Percentiles rank a stretch among this genome's conserved stretches.
These are phyloP conservation scores for Thymelicus lineola DNA, from an alignment of 2,888 invertebrate species.

Conservation along the genomic window DNA sequence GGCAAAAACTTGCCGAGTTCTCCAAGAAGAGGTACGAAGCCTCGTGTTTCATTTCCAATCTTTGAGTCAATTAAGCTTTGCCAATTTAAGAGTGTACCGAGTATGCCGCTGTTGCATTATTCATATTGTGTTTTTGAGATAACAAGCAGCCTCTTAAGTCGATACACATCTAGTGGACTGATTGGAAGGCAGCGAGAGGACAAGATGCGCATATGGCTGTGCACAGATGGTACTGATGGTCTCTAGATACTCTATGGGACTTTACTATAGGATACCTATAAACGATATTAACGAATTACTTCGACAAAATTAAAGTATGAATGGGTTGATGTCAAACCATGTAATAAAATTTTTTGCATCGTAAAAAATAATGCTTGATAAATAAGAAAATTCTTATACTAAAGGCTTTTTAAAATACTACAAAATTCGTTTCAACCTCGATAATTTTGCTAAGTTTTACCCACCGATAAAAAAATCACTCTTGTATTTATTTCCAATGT, in stretches of 20 bases:
- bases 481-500: too few species aligned
- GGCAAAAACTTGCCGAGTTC: conserved; percentile 61
- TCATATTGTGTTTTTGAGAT: conserved; percentile 84
- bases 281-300: too few species aligned
- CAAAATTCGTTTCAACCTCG: too few species aligned
- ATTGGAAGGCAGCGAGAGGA: conserved; percentile 67
- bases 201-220: conserved; percentile 40
- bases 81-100: conserved; percentile 79
- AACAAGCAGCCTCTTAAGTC: conserved; percentile 80
- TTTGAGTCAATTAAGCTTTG: conserved; percentile 82
- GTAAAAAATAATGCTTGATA: too few species aligned
- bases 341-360: too few species aligned
- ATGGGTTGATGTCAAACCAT: too few species aligned
- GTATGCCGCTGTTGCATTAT: conserved; percentile 81
- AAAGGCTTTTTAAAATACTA: too few species aligned
- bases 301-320: too few species aligned
- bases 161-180: conserved; percentile 82
- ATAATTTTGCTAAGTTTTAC: too few species aligned
- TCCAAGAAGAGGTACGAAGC: conserved; percentile 49
- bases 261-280: too few species aligned
- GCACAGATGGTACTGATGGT: conserved; percentile 21
- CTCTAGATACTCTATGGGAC: background rate
- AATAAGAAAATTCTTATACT: too few species aligned
- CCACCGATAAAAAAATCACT: too few species aligned
- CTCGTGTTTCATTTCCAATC: conserved; percentile 77